Percentiles rank a stretch among this genome's conserved stretches.
Evolutionary conservation across 2,888 invertebrate species (phyloP).

Genomic region (Drosophila sordidapex): DNA sequence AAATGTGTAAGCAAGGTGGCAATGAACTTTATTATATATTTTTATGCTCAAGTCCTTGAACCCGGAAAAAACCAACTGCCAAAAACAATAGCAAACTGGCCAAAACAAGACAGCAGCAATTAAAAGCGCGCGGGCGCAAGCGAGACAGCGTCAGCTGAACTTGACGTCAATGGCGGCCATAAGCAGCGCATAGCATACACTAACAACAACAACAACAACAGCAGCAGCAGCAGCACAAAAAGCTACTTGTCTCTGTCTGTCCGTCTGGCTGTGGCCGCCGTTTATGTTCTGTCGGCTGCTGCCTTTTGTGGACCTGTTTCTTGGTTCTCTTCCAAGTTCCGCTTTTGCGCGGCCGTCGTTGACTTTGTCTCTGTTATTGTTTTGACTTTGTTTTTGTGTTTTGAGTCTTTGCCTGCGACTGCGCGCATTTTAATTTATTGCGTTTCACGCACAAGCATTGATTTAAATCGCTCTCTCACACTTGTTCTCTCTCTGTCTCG

Average conservation of each 20-base stretch:
- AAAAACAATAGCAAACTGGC: slow-evolving; percentile 23
- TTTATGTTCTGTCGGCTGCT: slow-evolving; percentile 21
- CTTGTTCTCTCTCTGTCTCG: slow-evolving; percentile 16
- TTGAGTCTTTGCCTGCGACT: slow-evolving; percentile 41
- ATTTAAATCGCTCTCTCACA: background rate
- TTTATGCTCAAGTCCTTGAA: slow-evolving; percentile 71
- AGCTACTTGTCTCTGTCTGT: slow-evolving; percentile 26
- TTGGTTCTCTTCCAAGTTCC: slow-evolving; percentile 45
- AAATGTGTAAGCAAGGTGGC: slow-evolving; percentile 69
- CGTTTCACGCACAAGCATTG: slow-evolving; percentile 29
- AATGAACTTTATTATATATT: slow-evolving; percentile 69
- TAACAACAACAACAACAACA: background rate
- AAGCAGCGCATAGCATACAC: slow-evolving; percentile 34
- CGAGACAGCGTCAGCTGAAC: slow-evolving; percentile 54
- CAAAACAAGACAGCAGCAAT: slow-evolving; percentile 4
- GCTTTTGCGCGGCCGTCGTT: slow-evolving; percentile 32
- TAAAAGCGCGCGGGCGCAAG: slow-evolving; percentile 13
- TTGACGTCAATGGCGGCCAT: slow-evolving; percentile 70
- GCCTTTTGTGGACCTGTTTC: slow-evolving; percentile 63
- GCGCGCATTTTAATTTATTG: slow-evolving; percentile 66
- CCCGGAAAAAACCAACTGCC: slow-evolving; percentile 50
- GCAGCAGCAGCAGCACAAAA: background rate
- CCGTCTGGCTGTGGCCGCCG: background rate
- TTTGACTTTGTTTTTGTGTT: slow-evolving; percentile 29
- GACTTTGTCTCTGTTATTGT: slow-evolving; percentile 33